Evolutionary conservation across 1,140 invertebrate species (phyloP).

Genomic region (Aphelenchoides fujianensis): DNA sequence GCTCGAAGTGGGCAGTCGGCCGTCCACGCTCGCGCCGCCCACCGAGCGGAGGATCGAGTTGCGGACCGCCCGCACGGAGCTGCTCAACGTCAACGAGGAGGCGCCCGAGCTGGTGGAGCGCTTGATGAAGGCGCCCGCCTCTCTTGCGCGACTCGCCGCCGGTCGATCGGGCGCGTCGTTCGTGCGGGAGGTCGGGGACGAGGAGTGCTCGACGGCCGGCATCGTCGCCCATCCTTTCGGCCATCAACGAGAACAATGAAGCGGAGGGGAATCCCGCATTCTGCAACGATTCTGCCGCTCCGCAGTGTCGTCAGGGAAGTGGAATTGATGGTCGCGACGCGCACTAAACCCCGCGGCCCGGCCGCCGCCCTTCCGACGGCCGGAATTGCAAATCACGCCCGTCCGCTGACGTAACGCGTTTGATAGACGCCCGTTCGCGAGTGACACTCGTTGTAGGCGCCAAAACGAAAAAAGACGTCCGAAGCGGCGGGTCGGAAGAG

Average conservation of each 20-base stretch:
- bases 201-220: not conserved
- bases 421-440: not conserved
- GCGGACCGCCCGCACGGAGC: not conserved
- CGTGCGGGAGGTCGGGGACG: not conserved
- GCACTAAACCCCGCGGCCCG: not conserved
- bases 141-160: not conserved
- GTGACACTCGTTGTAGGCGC: not conserved
- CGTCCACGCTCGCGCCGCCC: not conserved
- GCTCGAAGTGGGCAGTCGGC: no score
- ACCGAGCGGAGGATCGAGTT: not conserved
- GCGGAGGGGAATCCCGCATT: not conserved
- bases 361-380: no score
- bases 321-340: not conserved
- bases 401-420: not conserved
- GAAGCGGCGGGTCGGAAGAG: not conserved
- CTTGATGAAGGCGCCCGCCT: not conserved
- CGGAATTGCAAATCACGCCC: not conserved
- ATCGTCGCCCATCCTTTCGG: not conserved
- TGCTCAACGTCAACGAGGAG: not conserved
- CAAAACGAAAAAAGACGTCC: not conserved
- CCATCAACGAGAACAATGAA: not conserved
- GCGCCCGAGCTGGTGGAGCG: conserved; percentile 15
- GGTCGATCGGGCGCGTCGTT: not conserved
- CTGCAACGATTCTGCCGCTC: no score
- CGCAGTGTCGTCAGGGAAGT: not conserved